Conservation (phyloP, 2,888 invertebrate genomes). For the Watsonalla cultraria region DNA sequence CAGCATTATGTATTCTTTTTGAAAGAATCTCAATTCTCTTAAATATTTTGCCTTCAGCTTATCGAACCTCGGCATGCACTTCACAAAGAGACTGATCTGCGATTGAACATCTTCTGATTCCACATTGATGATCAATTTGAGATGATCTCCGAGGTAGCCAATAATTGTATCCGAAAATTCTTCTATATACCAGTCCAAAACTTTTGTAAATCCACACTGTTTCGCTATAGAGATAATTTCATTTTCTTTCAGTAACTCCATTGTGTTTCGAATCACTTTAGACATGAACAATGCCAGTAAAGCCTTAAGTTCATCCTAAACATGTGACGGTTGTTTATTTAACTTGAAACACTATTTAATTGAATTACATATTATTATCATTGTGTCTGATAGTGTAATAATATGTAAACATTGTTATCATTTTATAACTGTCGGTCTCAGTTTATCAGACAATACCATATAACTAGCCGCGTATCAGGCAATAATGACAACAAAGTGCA, state of each 20-base stretch:
- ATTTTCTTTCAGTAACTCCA: conserved; percentile 40
- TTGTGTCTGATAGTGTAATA: no score
- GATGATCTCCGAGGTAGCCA: conserved; percentile 63
- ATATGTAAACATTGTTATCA: no score
- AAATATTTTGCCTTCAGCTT: conserved; percentile 63
- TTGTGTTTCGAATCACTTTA: conserved; percentile 12
- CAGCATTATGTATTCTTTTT: conserved; percentile 57
- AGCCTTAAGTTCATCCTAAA: no score
- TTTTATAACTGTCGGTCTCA: no score
- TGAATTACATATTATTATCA: no score
- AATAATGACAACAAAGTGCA: no score
- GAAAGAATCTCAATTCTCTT: conserved; percentile 46
- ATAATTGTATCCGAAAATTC: conserved; percentile 48
- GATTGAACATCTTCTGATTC: conserved; percentile 22
- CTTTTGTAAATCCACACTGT: conserved; percentile 28
- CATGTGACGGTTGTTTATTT: no score
- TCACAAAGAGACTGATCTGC: conserved; percentile 74
- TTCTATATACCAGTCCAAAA: conserved; percentile 38
- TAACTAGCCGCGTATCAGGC: no score
- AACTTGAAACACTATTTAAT: no score
- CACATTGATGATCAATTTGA: conserved; percentile 42
- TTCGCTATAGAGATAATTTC: conserved; percentile 43
- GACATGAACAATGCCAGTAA: no score
- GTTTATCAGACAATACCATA: no score
- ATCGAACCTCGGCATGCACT: conserved; percentile 76